Conservation (phyloP, 2,113 vertebrate genomes). For the Butorides virescens region DNA sequence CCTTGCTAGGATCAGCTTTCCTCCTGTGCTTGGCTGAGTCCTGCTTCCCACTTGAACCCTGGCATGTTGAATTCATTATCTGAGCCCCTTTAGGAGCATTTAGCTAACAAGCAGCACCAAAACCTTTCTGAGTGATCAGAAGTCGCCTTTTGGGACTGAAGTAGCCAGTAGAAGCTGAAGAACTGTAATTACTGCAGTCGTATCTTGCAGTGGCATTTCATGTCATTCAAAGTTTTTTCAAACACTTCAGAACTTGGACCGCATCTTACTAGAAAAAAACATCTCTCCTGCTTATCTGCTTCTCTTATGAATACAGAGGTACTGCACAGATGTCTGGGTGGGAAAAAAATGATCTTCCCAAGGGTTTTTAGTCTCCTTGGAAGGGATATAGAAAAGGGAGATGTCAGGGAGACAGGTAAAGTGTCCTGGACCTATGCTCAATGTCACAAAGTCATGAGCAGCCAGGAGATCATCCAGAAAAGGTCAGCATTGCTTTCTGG, state of each 20-base stretch:
- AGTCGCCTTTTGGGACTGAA: neutral
- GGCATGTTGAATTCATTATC: neutral
- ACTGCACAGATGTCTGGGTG: neutral
- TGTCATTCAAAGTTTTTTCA: neutral
- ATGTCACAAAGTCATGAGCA: neutral
- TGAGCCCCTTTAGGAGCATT: neutral
- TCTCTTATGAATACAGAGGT: neutral
- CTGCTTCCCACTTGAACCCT: neutral
- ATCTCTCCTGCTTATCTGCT: neutral
- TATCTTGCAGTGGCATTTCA: neutral
- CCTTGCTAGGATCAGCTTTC: neutral
- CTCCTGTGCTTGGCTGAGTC: neutral
- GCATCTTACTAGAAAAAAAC: neutral
- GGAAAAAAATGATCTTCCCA: neutral
- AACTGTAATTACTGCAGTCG: neutral
- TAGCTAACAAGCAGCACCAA: neutral
- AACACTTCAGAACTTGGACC: neutral
- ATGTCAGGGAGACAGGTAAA: neutral
- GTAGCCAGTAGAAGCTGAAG: neutral
- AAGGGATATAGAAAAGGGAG: neutral
- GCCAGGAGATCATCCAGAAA: neutral
- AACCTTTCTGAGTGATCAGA: neutral
- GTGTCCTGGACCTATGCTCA: neutral
- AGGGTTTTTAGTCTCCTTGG: neutral
- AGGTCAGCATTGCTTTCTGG: neutral